Base-by-base conservation (phyloP, 2,888 invertebrate species). In the Drosophila atripex region DNA sequence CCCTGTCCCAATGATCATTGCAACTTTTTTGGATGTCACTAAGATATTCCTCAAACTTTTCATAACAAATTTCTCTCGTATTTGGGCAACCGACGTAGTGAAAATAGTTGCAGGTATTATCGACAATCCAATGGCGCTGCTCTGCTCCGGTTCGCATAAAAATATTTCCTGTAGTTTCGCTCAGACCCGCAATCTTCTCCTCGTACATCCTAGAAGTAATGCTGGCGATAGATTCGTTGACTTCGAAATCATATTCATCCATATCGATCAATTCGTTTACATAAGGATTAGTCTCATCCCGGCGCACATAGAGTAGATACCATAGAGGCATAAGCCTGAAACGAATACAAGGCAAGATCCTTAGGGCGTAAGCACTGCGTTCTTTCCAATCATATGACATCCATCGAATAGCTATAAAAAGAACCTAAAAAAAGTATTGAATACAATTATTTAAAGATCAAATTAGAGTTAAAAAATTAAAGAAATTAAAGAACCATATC, bases 341-440 rank as follows among this genome's bases (percentile, higher is more conserved):
- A 18, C 96, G 93, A 0, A 96, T 93, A 88, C 95, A 95, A 1
- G 92, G 92, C 92, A 96, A 92, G 2, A 96, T 92, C 1, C 94
- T 93, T 0, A 93, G 91, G 12, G 94, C 92, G 74, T 92, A 86
- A 23, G 92, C 90, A 18, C 93, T 92, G 1, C 96, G 92, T 0
- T 92, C 89, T 0, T 92, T 78, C 95, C 95, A 96, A 82, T 95
- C 93, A 58, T 94, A 93, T 88, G 94, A 94, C 46, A 96, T 88
- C 96, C 96, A 96, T 23, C 96, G 93, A 0, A 96, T 94, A 0
- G 94, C 95, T 0, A 96, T 94, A 94, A 96, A 95, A 28, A 96
- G 93, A 0, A 96, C 94, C 91, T 96, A 35, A 35, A 35, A 14
- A 6, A 32, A 5, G 12, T 5, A 32, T 12, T 32, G 3, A 4